These are phyloP conservation scores for Agrochola lota DNA, from an alignment of 2,888 invertebrate species.

Conservation along the genomic window DNA sequence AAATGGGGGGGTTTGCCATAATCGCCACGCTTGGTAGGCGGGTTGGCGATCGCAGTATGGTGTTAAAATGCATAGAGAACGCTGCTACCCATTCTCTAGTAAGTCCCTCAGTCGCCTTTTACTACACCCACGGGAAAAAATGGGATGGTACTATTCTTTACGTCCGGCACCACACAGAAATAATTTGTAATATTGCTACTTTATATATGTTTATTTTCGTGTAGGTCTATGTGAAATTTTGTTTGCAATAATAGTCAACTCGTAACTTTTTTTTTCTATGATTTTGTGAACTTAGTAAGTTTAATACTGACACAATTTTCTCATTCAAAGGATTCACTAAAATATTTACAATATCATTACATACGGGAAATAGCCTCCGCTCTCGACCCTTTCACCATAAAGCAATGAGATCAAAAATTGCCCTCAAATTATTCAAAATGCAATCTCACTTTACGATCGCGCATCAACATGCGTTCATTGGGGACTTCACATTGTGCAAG, in stretches of 20 bases:
- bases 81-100: no score
- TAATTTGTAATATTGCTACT: no score
- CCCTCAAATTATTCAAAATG: slow-evolving; percentile 47
- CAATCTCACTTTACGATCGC: slow-evolving; percentile 37
- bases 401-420: slow-evolving; percentile 24
- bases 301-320: neutral
- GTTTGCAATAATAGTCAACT: neutral
- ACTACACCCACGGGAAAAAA: no score
- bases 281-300: neutral
- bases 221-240: neutral
- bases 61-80: no score
- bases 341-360: slow-evolving; percentile 10
- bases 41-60: no score
- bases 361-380: neutral
- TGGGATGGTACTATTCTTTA: no score
- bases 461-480: slow-evolving; percentile 13
- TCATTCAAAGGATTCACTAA: neutral
- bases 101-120: no score
- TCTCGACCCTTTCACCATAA: neutral
- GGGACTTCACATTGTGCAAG: slow-evolving; percentile 64
- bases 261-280: neutral
- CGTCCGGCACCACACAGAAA: no score
- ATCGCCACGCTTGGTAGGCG: no score
- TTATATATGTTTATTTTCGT: neutral
- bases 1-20: no score